Evolutionary conservation across 2,888 invertebrate species (phyloP), one percentile per base, ranked within the genome.

Genomic region (Xestia c-nigrum): DNA sequence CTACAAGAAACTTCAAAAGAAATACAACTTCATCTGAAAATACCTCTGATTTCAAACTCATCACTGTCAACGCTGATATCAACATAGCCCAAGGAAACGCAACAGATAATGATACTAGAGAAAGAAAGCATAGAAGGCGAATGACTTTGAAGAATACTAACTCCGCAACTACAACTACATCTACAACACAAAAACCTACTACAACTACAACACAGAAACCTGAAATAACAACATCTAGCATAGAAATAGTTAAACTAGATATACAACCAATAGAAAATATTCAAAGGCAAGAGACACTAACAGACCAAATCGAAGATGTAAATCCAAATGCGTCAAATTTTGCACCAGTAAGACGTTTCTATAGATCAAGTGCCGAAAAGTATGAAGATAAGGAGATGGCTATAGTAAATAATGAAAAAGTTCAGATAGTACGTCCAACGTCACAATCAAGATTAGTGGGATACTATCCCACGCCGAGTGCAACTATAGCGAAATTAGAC

Each of bases 281-380:
- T 19, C 89, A 83, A 5, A 93, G 88, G 85, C 94, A 93, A 89
- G 94, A 94, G 83, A 94, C 87, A 74, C 81, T 95, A 57, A 92
- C 91, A 16, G 95, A 96, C 74, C 93, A 94, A 86, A 87, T 95
- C 46, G 95, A 95, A 78, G 88, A 90, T 24, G 80, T 92, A 79
- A 90, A 93, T 74, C 93, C 94, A 38, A 86, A 91, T 16, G 82
- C 88, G 12, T 88, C 92, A 80, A 88, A 90, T 68, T 85, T 88
- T 24, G 91, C 93, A 3, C 94, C 95, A 69, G 90, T 95, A 0
- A 93, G 89, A 88, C 90, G 96, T 73, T 94, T 96, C 84, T 94
- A 96, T 52, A 92, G 96, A 90, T 96, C 96, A 5, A 96, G 96
- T 74, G 94, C 93, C 9, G 96, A 96, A 87, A 93, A 87, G 74